phyloP scores from a whole-genome alignment of 2,113 vertebrate genomes.

The Macquaria ambigua region DNA sequence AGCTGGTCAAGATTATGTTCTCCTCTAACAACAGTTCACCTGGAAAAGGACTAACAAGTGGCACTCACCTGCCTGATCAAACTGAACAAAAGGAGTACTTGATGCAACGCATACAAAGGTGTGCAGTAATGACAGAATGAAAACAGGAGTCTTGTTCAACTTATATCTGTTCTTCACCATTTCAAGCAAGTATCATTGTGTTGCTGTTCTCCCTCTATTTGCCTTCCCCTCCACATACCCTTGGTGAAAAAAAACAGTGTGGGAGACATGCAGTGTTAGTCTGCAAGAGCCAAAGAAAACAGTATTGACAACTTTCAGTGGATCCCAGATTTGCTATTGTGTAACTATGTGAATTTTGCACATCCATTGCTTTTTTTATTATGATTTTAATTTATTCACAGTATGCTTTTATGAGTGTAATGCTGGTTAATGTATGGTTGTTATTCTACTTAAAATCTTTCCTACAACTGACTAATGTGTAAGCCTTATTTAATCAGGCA shows the following conservation, averaged over 20 bases:
- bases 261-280: not conserved
- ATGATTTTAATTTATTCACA: constrained; percentile 61
- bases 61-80: not conserved
- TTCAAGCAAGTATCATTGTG: not conserved
- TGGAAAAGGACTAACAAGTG: not conserved
- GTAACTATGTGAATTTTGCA: constrained; percentile 53
- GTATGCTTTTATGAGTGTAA: constrained; percentile 19
- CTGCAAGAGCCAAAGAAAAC: constrained; percentile 15
- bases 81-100: not conserved
- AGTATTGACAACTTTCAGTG: not conserved
- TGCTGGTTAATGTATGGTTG: constrained; percentile 14
- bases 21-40: not conserved
- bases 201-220: not conserved
- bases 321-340: constrained; percentile 1
- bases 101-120: not conserved
- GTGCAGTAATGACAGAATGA: not conserved
- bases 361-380: constrained; percentile 30
- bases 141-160: not conserved
- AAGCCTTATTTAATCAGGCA: not conserved
- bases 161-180: not conserved
- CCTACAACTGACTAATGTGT: constrained; percentile 22
- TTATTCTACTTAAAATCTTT: constrained; percentile 10
- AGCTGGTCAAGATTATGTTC: not conserved
- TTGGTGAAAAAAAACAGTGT: not conserved
- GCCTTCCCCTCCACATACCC: not conserved